These are phyloP conservation scores for Enteromius paludinosus DNA, from an alignment of 2,797 vertebrate species.

Conservation along the genomic window DNA sequence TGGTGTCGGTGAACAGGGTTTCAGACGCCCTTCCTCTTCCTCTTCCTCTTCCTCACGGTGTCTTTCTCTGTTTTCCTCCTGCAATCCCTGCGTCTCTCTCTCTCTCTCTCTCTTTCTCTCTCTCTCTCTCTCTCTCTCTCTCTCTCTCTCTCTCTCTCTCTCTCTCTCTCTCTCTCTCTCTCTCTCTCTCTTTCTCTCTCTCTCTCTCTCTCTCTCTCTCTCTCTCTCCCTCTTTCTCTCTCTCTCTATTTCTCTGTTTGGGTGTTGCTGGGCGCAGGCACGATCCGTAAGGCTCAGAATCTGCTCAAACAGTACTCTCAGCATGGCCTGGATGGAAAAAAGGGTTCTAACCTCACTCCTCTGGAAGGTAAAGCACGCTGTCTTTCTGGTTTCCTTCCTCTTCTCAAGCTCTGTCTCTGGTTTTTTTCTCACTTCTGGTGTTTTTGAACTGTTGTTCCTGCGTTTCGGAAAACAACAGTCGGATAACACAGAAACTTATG, in stretches of 20 bases:
- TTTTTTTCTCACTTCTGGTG: slow-evolving; percentile 40
- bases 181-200: no score
- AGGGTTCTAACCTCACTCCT: slow-evolving; percentile 98
- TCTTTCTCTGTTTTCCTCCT: slow-evolving; percentile 49
- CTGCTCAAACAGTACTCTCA: slow-evolving; percentile 99
- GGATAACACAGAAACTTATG: slow-evolving; percentile 36
- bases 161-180: no score
- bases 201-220: slow-evolving; percentile 62
- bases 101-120: slow-evolving; percentile 63
- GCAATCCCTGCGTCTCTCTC: slow-evolving; percentile 48
- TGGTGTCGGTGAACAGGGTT: slow-evolving; percentile 76
- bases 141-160: slow-evolving; percentile 63
- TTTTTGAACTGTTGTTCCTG: slow-evolving; percentile 25
- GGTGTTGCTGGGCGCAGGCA: slow-evolving; percentile 89
- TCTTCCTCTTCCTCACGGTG: slow-evolving; percentile 38
- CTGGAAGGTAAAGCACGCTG: slow-evolving; percentile 91
- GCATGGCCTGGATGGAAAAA: slow-evolving; percentile 99
- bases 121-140: slow-evolving; percentile 60
- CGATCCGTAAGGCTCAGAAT: slow-evolving; percentile 99
- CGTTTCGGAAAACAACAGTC: slow-evolving; percentile 49
- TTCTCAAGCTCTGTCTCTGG: slow-evolving; percentile 28
- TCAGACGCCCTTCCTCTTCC: slow-evolving; percentile 80
- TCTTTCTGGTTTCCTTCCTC: slow-evolving; percentile 66
- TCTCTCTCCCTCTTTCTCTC: slow-evolving; percentile 62
- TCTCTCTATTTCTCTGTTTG: slow-evolving; percentile 63